phyloP scores from a whole-genome alignment of 2,797 vertebrate species.

The Chrysocyon brachyurus region DNA sequence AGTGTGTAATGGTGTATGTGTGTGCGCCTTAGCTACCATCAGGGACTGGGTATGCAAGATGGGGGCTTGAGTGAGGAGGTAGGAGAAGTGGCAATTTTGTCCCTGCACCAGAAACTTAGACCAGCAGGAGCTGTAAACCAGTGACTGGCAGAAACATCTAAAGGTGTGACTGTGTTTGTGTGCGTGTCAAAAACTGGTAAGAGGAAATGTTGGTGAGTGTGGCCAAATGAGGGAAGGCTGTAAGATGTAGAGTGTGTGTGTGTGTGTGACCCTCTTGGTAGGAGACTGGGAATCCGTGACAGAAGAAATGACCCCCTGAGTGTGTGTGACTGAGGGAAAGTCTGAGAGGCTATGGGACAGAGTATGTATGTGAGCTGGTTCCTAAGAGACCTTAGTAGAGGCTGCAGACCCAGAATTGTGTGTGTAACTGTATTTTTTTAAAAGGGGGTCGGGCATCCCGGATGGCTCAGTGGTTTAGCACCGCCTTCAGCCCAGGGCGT shows the following conservation, averaged over 20 bases:
- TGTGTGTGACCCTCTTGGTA: background rate
- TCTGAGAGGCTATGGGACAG: background rate
- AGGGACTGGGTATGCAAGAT: background rate
- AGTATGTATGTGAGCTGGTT: background rate
- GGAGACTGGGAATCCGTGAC: background rate
- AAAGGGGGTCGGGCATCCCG: too few species aligned
- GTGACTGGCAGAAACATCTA: background rate
- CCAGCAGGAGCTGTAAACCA: conserved; percentile 5
- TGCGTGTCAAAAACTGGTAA: background rate
- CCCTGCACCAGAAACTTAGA: background rate
- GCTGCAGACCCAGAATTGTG: conserved; percentile 7
- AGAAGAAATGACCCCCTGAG: conserved; percentile 30
- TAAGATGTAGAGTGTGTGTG: background rate
- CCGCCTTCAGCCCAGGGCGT: too few species aligned
- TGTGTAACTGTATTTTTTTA: background rate
- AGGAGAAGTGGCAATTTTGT: background rate
- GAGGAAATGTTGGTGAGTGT: background rate
- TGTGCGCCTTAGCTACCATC: background rate
- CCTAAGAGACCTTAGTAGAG: background rate
- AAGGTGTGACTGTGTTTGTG: background rate
- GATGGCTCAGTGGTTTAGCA: too few species aligned
- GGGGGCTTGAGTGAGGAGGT: background rate
- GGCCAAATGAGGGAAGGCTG: background rate
- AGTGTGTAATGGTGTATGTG: background rate
- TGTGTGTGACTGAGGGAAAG: background rate